Evolutionary conservation across 92 coral and sea anemone species (phyloP), one percentile per base, ranked within the genome.

Genomic region (Montipora capitata): DNA sequence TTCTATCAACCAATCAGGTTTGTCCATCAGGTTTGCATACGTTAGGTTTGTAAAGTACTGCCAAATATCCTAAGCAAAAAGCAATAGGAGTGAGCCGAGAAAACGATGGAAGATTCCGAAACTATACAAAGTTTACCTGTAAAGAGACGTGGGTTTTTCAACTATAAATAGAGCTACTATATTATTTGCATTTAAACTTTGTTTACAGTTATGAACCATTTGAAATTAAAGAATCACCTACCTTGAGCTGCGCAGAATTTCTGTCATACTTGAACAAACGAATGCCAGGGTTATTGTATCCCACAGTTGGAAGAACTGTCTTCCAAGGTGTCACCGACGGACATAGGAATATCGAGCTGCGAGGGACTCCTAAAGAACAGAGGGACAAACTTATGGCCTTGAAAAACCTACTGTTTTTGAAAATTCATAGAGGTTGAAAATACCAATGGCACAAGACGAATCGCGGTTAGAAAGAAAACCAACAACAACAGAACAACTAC

Each of bases 301-400:
- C 92, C 11, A 87, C 94, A 27, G 91, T 88, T 20, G 94, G 81
- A 11, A 91, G 72, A 7, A 84, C 88, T 27, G 91, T 91, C 88
- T 86, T 87, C 94, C 92, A 91, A 5, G 92, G 92, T 1, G 92
- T 87, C 14, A 91, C 92, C 44, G 94, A 92, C 40, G 89, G 94
- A 77, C 94, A 86, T 79, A 91, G 58, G 84, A 91, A 91, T 49
- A 91, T 65, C 5, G 92, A 91, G 51, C 85, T 91, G 76, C 85
- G 85, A 62, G 94, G 92, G 11, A 35, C 52, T 13, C 92, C 94
- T 91, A 10, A 7, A 40, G 27, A 35, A 69, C 0, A 69, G 12
- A 18, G 0, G 51, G 2, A 20, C 3, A 73, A 18, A 41, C 6
- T 8, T 3, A 2, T 4, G n/a, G 16, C 52, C 40, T 2, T 44